phyloP scores from a whole-genome alignment of 2,113 vertebrate genomes.

The Urocolius indicus region DNA sequence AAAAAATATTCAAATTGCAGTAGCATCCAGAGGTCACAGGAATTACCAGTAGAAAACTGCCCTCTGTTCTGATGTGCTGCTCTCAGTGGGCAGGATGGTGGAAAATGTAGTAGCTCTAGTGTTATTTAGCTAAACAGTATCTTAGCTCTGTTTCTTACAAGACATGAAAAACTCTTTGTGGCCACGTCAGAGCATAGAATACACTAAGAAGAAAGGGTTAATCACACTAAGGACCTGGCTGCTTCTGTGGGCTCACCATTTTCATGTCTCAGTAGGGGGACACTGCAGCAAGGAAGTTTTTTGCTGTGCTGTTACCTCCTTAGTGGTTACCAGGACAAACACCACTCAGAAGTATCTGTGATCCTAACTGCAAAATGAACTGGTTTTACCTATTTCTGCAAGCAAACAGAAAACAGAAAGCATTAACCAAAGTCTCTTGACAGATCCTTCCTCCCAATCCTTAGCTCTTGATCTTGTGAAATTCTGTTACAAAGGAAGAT shows the following conservation, averaged over 20 bases:
- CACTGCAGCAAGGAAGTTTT: neutral
- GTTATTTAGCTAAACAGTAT: neutral
- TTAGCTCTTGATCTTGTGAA: neutral
- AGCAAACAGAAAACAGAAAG: neutral
- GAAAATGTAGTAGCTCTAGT: neutral
- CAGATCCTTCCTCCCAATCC: neutral
- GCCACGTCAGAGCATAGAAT: neutral
- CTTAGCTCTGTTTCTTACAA: neutral
- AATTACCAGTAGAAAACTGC: neutral
- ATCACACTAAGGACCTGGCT: neutral
- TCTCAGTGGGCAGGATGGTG: neutral
- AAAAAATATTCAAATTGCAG: neutral
- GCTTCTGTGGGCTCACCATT: neutral
- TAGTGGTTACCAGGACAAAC: neutral
- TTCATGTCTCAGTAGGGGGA: neutral
- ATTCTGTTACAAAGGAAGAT: neutral
- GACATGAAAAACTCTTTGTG: neutral
- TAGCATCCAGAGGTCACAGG: neutral
- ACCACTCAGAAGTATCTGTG: neutral
- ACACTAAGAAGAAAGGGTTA: neutral
- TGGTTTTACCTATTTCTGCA: neutral
- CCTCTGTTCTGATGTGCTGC: neutral
- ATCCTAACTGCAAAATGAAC: neutral
- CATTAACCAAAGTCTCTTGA: rapidly evolving
- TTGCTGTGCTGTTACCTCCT: neutral